phyloP scores from a whole-genome alignment of 1,140 invertebrate genomes.

The Drosophila navojoa region DNA sequence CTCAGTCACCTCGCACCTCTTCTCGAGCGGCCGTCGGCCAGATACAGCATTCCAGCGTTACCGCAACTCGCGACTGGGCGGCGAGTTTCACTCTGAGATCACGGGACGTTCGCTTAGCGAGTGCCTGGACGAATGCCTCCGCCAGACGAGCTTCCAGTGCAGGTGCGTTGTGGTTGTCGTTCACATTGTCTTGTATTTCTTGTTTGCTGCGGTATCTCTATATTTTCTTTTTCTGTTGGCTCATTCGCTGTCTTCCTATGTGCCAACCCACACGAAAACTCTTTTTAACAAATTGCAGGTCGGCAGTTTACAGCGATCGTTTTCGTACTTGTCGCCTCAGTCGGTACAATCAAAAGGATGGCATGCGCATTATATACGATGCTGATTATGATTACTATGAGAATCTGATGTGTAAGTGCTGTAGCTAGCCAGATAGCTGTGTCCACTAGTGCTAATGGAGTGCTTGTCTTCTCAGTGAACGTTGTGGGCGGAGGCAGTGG shows the following conservation, averaged over 20 bases:
- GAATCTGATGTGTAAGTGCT: constrained; percentile 93
- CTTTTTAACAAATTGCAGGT: constrained; percentile 84
- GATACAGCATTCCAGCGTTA: constrained; percentile 95
- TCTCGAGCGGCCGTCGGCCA: constrained; percentile 90
- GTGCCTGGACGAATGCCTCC: constrained; percentile 93
- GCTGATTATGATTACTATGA: constrained; percentile 96
- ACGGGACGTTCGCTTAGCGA: constrained; percentile 93
- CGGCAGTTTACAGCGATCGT: constrained; percentile 93
- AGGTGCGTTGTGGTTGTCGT: constrained; percentile 64
- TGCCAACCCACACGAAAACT: constrained; percentile 8
- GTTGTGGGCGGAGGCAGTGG: constrained; percentile 72
- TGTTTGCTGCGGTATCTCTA: background rate
- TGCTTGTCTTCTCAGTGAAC: constrained; percentile 54
- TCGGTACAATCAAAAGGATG: constrained; percentile 93
- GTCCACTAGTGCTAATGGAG: constrained; percentile 49
- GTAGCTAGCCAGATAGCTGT: constrained; percentile 6
- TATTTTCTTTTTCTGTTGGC: background rate
- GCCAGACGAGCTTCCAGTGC: constrained; percentile 94
- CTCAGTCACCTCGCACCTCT: constrained; percentile 91
- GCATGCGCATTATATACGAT: constrained; percentile 94
- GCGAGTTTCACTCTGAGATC: constrained; percentile 95
- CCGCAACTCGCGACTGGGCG: constrained; percentile 92
- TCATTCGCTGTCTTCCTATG: constrained; percentile 8
- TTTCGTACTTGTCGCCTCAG: constrained; percentile 93
- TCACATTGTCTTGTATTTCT: constrained; percentile 15